phyloP scores from a whole-genome alignment of 2,113 vertebrate species.

The Cyanocitta stelleri region DNA sequence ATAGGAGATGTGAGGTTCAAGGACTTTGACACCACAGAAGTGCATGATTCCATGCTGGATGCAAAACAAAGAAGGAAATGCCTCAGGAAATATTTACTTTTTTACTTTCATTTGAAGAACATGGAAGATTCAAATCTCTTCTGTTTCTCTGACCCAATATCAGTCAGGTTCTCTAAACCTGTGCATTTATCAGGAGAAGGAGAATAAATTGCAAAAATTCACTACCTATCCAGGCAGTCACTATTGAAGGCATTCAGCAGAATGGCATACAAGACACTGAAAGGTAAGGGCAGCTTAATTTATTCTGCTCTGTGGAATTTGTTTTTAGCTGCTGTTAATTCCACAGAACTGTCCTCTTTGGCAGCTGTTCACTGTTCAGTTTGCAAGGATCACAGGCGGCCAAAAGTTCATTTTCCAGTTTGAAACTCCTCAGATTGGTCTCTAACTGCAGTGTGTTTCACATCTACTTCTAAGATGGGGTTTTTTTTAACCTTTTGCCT shows the following conservation, averaged over 20 bases:
- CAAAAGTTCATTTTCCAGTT: neutral
- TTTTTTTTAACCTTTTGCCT: neutral
- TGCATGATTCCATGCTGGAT: conserved; percentile 70
- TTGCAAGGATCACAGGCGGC: neutral
- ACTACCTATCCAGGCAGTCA: neutral
- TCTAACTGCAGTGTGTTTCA: neutral
- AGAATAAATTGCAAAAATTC: neutral
- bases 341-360: neutral
- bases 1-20: conserved; percentile 72
- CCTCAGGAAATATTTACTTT: neutral
- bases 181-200: neutral
- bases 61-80: neutral
- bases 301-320: neutral
- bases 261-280: neutral
- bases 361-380: fast-evolving
- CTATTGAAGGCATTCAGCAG: neutral
- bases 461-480: neutral
- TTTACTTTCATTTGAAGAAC: neutral
- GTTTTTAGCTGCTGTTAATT: neutral
- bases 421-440: neutral
- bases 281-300: neutral
- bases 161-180: neutral
- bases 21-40: conserved; percentile 73
- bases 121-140: neutral
- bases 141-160: neutral